A percentile compares a stretch with the other conserved stretches of the same genome.
Conservation (phyloP, 2,888 invertebrate genomes). For the Rhogogaster chlorosoma region DNA sequence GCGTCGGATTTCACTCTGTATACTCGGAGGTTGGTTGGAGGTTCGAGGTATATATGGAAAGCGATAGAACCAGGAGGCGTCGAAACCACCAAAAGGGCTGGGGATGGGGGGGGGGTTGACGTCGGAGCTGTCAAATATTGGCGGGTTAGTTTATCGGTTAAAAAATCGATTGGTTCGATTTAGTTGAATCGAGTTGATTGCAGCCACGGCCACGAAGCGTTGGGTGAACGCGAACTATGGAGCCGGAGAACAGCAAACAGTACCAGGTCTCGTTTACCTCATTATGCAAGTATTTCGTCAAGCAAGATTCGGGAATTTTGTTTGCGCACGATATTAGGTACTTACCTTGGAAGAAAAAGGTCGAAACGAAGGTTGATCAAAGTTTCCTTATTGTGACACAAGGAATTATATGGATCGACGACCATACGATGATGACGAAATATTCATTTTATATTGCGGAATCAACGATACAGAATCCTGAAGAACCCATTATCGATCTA, state of each 20-base stretch:
- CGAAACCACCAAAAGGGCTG: constrained; percentile 72
- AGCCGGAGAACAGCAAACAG: neutral
- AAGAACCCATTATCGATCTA: neutral
- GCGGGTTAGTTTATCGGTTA: constrained; percentile 64
- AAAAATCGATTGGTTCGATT: constrained; percentile 74
- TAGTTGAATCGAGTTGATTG: constrained; percentile 49
- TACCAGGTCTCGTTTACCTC: constrained; percentile 6
- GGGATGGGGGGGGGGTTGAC: constrained; percentile 53
- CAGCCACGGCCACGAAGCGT: neutral
- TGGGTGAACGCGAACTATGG: neutral
- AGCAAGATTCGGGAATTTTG: constrained; percentile 28
- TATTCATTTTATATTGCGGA: neutral
- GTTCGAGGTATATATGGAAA: constrained; percentile 13
- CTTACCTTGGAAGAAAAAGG: constrained; percentile 10
- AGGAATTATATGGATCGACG: neutral
- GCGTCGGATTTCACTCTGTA: constrained; percentile 43
- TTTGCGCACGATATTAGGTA: constrained; percentile 39
- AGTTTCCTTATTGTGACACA: constrained; percentile 13
- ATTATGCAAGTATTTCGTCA: constrained; percentile 30
- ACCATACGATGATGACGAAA: neutral
- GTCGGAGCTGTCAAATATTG: constrained; percentile 76
- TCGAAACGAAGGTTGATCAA: constrained; percentile 9
- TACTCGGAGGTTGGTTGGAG: constrained; percentile 29
- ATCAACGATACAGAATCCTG: neutral
- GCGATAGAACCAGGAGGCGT: constrained; percentile 74